Evolutionary conservation across 2,888 invertebrate species (phyloP).

Genomic region (Dasypogon diadema): DNA sequence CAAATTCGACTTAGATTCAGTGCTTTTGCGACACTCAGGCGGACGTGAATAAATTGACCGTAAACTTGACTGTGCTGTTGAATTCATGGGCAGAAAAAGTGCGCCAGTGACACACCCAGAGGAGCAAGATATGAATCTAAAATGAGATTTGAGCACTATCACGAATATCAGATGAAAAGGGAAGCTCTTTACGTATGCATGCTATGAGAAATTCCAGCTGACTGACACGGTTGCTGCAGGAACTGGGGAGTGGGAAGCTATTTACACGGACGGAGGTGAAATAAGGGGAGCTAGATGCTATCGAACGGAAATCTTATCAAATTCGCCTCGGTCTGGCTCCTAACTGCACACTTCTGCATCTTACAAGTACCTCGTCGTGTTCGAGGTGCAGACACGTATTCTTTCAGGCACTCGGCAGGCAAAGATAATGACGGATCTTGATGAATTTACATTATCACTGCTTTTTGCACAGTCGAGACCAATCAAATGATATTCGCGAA

Average conservation of each 20-base stretch:
- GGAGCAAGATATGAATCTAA: conserved; percentile 15
- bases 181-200: not conserved
- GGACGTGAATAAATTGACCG: conserved; percentile 33
- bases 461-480: conserved; percentile 5
- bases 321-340: conserved; percentile 34
- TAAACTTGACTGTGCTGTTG: conserved; percentile 31
- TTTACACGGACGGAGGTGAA: not conserved
- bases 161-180: conserved; percentile 6
- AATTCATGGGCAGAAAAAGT: not conserved
- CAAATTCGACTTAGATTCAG: too few relatives aligned
- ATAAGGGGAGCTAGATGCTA: not conserved
- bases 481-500: conserved; percentile 30
- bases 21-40: too few relatives aligned
- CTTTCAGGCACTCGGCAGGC: not conserved
- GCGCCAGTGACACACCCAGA: conserved; percentile 19
- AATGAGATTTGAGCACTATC: conserved; percentile 32
- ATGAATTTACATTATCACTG: conserved; percentile 23
- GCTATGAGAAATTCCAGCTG: not conserved
- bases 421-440: conserved; percentile 22
- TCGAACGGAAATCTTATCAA: conserved; percentile 13
- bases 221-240: not conserved
- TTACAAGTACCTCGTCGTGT: not conserved
- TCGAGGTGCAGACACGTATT: not conserved
- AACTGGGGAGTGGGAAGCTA: conserved; percentile 1
- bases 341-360: not conserved